Evolutionary conservation across 2,113 vertebrate species (phyloP), one percentile per base, ranked within the genome.

Genomic region (Coturnix japonica): DNA sequence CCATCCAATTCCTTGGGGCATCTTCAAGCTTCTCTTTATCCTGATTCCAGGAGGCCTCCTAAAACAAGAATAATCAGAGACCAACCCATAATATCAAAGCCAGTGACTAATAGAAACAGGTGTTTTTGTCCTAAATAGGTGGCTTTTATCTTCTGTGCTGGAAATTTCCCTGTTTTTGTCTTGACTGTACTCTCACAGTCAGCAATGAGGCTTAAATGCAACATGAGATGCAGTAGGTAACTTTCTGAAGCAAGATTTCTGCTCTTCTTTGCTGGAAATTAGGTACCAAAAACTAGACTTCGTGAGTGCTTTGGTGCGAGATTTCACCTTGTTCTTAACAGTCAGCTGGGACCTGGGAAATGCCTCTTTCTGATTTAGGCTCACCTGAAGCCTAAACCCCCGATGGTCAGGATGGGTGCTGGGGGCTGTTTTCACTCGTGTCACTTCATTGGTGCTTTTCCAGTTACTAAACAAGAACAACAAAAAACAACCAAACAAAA

Each of bases 121-220:
- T 37, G 33, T 18, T 47, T 49, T 26, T n/a, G n/a, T 26, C 66
- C 66, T 19, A 57, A 57, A 57, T 20, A 51, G 47, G 37, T 71
- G 71, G 65, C 56, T 92, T 95, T 87, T 60, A 33, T 75, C 47
- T 63, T 64, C 51, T 66, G 73, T 25, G 25, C 61, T 94, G 85
- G 78, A 67, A 60, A 20, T 43, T 41, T 19, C 53, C 78, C 81
- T 81, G 57, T 16, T 13, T 83, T 71, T 89, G 66, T 67, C 81
- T 61, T 60, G 70, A 26, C 87, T 87, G 28, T 46, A 10, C 41
- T 84, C 59, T 54, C 87, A 56, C 74, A 92, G 87, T 84, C 56
- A 43, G 74, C 44, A 31, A 0, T 6, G 70, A 78, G 63, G 66
- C 81, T 81, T 33, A 51, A 92, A 56, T 71, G 93, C 57, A 87